Conservation (phyloP, 53 echinoderm and acorn worm genomes). For the Holothuria scabra region DNA sequence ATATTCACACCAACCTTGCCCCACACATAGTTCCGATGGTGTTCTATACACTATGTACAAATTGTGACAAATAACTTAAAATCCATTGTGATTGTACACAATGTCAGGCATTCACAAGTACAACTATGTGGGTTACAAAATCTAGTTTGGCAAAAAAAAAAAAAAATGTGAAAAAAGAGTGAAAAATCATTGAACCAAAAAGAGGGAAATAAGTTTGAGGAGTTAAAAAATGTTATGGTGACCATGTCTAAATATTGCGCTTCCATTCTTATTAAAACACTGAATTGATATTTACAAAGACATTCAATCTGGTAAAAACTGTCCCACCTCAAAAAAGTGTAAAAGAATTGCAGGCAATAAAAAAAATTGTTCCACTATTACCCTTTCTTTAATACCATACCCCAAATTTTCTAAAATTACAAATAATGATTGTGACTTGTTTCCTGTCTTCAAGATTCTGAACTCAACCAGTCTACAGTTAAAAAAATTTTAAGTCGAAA, state of each 20-base stretch:
- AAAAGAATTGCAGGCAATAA: conserved; percentile 6
- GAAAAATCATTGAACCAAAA: conserved; percentile 4
- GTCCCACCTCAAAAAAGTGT: conserved; percentile 7
- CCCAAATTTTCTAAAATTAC: no score
- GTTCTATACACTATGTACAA: conserved; percentile 51
- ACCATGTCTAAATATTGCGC: conserved; percentile 46
- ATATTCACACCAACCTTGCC: conserved; percentile 53
- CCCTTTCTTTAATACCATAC: no score
- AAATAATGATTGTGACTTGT: no score
- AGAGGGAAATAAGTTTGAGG: neutral
- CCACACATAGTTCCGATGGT: conserved; percentile 51
- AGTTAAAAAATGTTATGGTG: conserved; percentile 32
- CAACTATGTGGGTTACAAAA: conserved; percentile 37
- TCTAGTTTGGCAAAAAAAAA: conserved; percentile 21
- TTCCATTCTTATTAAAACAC: conserved; percentile 26
- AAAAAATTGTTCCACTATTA: no score
- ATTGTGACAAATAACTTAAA: conserved; percentile 54
- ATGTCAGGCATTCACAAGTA: neutral
- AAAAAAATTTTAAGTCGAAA: no score
- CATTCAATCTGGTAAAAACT: conserved; percentile 21
- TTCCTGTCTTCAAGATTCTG: no score
- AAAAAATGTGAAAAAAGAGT: no score
- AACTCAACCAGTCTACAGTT: no score
- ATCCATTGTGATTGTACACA: conserved; percentile 15
- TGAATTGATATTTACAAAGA: conserved; percentile 34